phyloP scores from a whole-genome alignment of 2,113 vertebrate genomes.

The Scopus umbretta region DNA sequence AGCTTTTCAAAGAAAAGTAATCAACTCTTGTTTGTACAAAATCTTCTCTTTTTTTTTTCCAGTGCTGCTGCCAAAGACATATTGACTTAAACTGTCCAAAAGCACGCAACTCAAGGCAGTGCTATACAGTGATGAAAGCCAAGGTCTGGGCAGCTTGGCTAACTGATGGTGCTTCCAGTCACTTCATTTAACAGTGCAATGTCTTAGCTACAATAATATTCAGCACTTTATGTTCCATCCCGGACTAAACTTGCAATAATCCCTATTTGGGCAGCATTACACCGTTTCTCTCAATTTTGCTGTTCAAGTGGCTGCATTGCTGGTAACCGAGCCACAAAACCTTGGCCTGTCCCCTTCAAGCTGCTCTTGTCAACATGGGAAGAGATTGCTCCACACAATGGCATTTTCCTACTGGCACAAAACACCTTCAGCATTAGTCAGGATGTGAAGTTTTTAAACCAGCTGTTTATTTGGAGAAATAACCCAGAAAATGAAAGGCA shows the following conservation, averaged over 20 bases:
- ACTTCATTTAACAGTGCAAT: neutral
- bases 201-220: neutral
- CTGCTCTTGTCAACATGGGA: accelerated
- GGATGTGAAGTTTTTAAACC: neutral
- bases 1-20: neutral
- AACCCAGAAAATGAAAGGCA: neutral
- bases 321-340: neutral
- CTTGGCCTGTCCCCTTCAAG: neutral
- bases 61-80: neutral
- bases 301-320: neutral
- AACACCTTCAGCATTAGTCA: neutral
- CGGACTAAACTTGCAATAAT: neutral
- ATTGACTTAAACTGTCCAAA: neutral
- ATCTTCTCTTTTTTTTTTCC: neutral
- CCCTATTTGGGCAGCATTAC: neutral
- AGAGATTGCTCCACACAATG: neutral
- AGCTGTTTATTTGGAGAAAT: neutral
- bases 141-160: neutral
- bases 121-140: neutral
- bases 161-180: neutral
- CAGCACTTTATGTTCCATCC: neutral
- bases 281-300: neutral
- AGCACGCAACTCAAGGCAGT: neutral
- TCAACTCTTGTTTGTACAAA: neutral
- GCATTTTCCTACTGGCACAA: neutral